Evolutionary conservation across 2,888 invertebrate species (phyloP).

Genomic region (Leucozona laternaria): DNA sequence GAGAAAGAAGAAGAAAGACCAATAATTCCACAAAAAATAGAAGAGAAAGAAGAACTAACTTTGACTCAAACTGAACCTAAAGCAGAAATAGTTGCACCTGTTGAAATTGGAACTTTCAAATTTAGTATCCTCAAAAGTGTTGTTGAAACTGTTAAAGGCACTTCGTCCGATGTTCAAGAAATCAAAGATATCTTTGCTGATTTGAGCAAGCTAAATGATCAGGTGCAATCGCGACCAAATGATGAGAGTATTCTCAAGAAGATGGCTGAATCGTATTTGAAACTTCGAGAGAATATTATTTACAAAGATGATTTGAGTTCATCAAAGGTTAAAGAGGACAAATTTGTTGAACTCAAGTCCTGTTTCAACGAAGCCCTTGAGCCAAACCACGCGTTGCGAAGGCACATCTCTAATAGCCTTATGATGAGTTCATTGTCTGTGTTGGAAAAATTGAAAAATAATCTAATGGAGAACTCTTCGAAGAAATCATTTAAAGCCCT

Average conservation of each 20-base stretch:
- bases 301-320: constrained; percentile 47
- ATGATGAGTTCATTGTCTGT: constrained; percentile 45
- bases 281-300: constrained; percentile 37
- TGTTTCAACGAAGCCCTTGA: constrained; percentile 40
- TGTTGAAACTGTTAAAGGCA: constrained; percentile 6
- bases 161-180: constrained; percentile 14
- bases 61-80: not conserved
- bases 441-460: constrained; percentile 47
- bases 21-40: not conserved
- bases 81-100: not conserved
- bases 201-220: constrained; percentile 22
- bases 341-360: constrained; percentile 24
- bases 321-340: constrained; percentile 40
- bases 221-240: constrained; percentile 23
- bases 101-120: constrained; percentile 16
- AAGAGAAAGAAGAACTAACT: not conserved
- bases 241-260: constrained; percentile 35
- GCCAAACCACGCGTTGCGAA: constrained; percentile 29
- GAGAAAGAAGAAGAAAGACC: not conserved
- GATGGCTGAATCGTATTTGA: constrained; percentile 39
- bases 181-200: constrained; percentile 11
- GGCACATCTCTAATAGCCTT: constrained; percentile 44
- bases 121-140: constrained; percentile 29
- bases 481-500: constrained; percentile 37
- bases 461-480: constrained; percentile 45